Evolutionary conservation across 30 jellyfish, hydroid and myxozoan species (phyloP).

Genomic region (Euphysa ruthae): DNA sequence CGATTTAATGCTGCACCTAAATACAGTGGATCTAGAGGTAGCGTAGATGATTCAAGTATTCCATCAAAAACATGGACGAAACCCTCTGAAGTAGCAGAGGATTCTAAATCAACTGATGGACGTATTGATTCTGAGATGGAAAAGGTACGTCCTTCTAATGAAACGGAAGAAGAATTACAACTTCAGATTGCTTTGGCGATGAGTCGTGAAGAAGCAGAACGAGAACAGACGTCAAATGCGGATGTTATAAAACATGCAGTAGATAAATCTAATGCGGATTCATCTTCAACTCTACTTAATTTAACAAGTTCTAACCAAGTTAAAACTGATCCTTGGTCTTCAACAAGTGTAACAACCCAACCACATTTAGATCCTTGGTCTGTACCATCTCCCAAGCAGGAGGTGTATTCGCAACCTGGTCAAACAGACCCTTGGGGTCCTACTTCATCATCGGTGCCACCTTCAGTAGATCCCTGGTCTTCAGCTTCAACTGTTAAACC

Average conservation of each 20-base stretch:
- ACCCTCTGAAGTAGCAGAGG: conserved; percentile 25
- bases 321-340: conserved; percentile 62
- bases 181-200: conserved; percentile 92
- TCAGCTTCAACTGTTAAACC: not conserved
- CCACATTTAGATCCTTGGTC: too few species aligned
- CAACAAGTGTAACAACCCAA: not conserved
- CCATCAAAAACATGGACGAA: conserved; percentile 75
- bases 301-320: conserved; percentile 65
- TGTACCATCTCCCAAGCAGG: too few species aligned
- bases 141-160: conserved; percentile 94
- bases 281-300: conserved; percentile 62
- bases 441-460: conserved; percentile 6
- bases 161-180: conserved; percentile 95
- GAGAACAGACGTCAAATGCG: conserved; percentile 27
- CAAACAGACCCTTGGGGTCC: conserved; percentile 33
- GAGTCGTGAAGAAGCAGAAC: conserved; percentile 95
- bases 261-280: conserved; percentile 28
- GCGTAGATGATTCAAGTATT: conserved; percentile 74
- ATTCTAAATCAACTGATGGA: conserved; percentile 84
- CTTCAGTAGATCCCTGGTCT: conserved; percentile 41
- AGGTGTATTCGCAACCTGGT: not conserved
- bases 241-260: conserved; percentile 39
- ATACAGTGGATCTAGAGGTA: conserved; percentile 20
- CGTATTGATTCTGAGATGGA: conserved; percentile 71
- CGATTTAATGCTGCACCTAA: conserved; percentile 35